A percentile compares a stretch with the other conserved stretches of the same genome.
Evolutionary conservation across 2,888 invertebrate genomes (phyloP).

Genomic region (Adelognathus sp.): DNA sequence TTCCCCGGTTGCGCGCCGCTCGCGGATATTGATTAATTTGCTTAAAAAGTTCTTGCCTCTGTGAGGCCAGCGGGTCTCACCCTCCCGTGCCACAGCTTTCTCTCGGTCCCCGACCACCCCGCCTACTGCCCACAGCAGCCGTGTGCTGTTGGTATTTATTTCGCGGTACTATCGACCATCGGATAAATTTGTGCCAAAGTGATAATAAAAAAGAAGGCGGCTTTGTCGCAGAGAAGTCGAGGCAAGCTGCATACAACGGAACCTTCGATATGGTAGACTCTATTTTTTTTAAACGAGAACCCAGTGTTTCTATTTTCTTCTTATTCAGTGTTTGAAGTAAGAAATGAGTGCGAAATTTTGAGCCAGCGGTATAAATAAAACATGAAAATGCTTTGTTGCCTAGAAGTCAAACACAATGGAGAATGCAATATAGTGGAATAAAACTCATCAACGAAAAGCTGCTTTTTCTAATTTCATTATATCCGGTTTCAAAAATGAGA

Average conservation of each 20-base stretch:
- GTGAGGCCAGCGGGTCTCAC: slow-evolving; percentile 58
- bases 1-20: slow-evolving; percentile 64
- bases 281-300: too few species aligned
- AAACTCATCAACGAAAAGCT: too few species aligned
- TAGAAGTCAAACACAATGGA: too few species aligned
- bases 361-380: too few species aligned
- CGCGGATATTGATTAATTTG: slow-evolving; percentile 78
- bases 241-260: slow-evolving; percentile 18
- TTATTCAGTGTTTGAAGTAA: too few species aligned
- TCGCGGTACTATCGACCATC: slow-evolving; percentile 53
- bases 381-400: too few species aligned
- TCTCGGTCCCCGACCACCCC: slow-evolving; percentile 40
- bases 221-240: slow-evolving; percentile 35
- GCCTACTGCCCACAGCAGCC: slow-evolving; percentile 56
- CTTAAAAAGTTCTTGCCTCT: slow-evolving; percentile 74
- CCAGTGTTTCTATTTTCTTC: too few species aligned
- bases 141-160: slow-evolving; percentile 59
- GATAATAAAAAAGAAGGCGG: slow-evolving; percentile 22
- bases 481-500: too few species aligned
- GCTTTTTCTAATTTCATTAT: too few species aligned
- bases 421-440: too few species aligned
- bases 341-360: too few species aligned
- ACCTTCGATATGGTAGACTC: slow-evolving; percentile 20
- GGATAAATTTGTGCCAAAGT: slow-evolving; percentile 47
- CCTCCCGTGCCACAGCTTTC: slow-evolving; percentile 37